Conservation (phyloP, 2,113 vertebrate genomes). For the Trematocara marginatum region DNA sequence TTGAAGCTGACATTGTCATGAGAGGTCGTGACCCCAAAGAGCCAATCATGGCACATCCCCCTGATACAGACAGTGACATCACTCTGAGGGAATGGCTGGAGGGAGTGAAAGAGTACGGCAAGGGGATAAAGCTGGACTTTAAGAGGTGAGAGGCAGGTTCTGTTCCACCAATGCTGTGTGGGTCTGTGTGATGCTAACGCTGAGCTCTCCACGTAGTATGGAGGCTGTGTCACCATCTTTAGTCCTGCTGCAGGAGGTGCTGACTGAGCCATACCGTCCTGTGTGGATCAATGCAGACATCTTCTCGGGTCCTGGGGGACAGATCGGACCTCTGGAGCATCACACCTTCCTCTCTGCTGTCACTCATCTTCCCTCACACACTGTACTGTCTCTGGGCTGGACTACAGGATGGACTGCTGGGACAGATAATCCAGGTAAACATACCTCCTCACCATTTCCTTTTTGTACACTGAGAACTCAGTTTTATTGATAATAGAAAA, state of each 20-base stretch:
- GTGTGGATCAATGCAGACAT: constrained; percentile 91
- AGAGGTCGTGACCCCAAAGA: constrained; percentile 66
- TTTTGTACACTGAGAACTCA: background rate
- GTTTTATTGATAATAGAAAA: rapidly evolving
- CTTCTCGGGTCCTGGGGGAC: constrained; percentile 80
- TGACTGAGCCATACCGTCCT: constrained; percentile 54
- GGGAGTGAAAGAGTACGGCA: constrained; percentile 63
- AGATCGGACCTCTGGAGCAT: constrained; percentile 60
- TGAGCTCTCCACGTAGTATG: constrained; percentile 64
- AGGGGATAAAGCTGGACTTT: constrained; percentile 94
- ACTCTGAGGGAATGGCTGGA: constrained; percentile 83
- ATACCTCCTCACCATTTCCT: rapidly evolving
- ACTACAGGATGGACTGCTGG: constrained; percentile 79
- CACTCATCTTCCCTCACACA: constrained; percentile 59
- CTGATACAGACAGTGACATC: constrained; percentile 83
- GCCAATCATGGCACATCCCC: constrained; percentile 92
- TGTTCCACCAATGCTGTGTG: background rate
- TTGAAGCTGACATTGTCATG: constrained; percentile 88
- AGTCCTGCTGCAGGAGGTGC: constrained; percentile 66
- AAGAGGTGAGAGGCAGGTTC: constrained; percentile 78
- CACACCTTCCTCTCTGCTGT: constrained; percentile 73
- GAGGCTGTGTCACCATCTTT: constrained; percentile 77
- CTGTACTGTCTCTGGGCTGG: constrained; percentile 87
- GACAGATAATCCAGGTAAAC: constrained; percentile 75
- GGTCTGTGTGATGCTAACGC: background rate